phyloP scores from a whole-genome alignment of 2,113 vertebrate species.

The Pomatorhinus ruficollis region DNA sequence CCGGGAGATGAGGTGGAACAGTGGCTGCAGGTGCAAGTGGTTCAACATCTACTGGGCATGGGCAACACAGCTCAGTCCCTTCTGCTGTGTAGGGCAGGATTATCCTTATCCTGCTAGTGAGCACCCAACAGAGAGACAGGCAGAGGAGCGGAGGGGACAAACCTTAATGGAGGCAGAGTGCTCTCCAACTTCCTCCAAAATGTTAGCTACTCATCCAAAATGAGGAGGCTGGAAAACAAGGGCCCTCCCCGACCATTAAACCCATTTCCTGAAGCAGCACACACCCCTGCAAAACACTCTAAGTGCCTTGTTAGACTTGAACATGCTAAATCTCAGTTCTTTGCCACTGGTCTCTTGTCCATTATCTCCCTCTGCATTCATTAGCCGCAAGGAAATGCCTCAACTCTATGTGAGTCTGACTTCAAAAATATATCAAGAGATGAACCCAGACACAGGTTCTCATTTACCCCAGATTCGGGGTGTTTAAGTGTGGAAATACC shows the following conservation, averaged over 20 bases:
- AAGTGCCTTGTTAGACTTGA: neutral
- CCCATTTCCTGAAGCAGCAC: neutral
- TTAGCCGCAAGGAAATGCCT: neutral
- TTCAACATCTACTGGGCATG: neutral
- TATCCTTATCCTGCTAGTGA: neutral
- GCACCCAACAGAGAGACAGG: neutral
- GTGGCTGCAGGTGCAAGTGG: neutral
- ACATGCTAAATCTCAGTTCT: neutral
- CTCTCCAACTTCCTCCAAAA: neutral
- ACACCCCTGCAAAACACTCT: neutral
- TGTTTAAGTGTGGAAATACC: neutral
- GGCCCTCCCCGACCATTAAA: neutral
- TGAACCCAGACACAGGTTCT: neutral
- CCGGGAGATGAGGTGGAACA: neutral
- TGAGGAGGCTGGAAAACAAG: neutral
- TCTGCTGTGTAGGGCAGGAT: neutral
- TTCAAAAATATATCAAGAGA: neutral
- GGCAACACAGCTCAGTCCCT: rapidly evolving
- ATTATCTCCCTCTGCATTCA: neutral
- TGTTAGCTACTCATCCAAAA: neutral
- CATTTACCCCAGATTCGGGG: neutral
- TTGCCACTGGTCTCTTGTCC: neutral
- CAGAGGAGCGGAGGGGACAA: neutral
- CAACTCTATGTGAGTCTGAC: neutral
- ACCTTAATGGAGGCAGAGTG: neutral